Percentiles rank a stretch among this genome's conserved stretches.
Conservation (phyloP, 1,140 invertebrate species). For the Leucophenga varia region DNA sequence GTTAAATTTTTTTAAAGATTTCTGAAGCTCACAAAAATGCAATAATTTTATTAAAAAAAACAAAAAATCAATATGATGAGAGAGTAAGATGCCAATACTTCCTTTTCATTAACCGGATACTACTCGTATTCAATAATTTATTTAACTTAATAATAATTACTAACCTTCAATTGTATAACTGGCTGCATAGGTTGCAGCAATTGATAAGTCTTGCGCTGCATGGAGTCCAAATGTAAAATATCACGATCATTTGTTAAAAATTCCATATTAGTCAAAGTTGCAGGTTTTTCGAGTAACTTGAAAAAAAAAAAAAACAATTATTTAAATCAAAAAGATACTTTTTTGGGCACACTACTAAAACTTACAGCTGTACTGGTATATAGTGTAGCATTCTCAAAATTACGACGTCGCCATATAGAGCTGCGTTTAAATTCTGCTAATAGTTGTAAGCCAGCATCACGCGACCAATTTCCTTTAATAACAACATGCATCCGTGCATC, state of each 20-base stretch:
- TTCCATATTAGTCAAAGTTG: conserved; percentile 17
- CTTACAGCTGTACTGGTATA: conserved; percentile 56
- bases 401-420: conserved; percentile 38
- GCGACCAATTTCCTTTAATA: conserved; percentile 33
- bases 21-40: too few species aligned
- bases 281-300: conserved; percentile 35
- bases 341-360: too few species aligned
- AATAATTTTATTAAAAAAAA: too few species aligned
- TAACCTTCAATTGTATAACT: conserved; percentile 60
- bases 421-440: not conserved
- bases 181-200: conserved; percentile 55
- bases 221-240: conserved; percentile 57
- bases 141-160: too few species aligned
- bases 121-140: too few species aligned
- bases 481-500: conserved; percentile 16
- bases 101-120: too few species aligned
- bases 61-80: too few species aligned
- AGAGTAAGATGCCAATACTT: too few species aligned
- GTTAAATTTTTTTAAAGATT: too few species aligned
- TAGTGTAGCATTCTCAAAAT: conserved; percentile 57
- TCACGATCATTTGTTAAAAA: conserved; percentile 29
- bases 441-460: conserved; percentile 16
- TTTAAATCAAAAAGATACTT: not conserved
- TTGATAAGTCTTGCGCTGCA: conserved; percentile 58
- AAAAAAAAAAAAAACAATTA: not conserved